Percentiles rank a stretch among this genome's conserved stretches.
These are phyloP conservation scores for Orchesella flavescens DNA, from an alignment of 2,888 invertebrate species.

Conservation along the genomic window DNA sequence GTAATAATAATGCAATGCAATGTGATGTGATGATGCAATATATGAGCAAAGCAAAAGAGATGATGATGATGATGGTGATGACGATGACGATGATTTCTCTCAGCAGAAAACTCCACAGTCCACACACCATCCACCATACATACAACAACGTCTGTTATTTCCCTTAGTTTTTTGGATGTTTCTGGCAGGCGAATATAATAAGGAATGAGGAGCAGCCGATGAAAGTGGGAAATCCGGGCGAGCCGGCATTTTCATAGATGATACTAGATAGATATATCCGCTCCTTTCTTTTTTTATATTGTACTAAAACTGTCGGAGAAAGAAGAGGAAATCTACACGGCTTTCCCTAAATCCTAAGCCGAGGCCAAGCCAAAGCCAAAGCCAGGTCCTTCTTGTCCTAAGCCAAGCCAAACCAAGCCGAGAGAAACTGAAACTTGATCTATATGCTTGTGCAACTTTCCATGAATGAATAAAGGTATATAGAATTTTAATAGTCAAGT, in stretches of 20 bases:
- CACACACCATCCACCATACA: no score
- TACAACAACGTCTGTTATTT: slow-evolving; percentile 3
- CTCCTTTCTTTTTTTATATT: slow-evolving; percentile 4
- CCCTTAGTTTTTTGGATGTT: slow-evolving; percentile 24
- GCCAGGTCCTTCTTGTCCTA: slow-evolving; percentile 7
- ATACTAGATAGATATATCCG: neutral
- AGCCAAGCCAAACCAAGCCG: slow-evolving; percentile 51
- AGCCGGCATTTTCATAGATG: slow-evolving; percentile 43
- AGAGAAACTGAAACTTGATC: neutral
- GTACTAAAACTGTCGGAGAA: slow-evolving; percentile 8
- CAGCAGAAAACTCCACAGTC: neutral
- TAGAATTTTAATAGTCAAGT: neutral
- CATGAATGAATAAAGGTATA: neutral
- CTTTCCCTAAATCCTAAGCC: slow-evolving; percentile 59
- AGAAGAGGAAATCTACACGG: slow-evolving; percentile 49
- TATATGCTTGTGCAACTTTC: neutral
- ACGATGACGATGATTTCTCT: slow-evolving; percentile 31
- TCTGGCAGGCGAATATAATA: slow-evolving; percentile 36
- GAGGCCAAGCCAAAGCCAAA: slow-evolving; percentile 53
- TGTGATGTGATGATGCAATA: no score
- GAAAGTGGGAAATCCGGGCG: slow-evolving; percentile 44
- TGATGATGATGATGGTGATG: slow-evolving; percentile 35
- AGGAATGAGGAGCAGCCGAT: slow-evolving; percentile 49
- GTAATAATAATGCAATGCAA: neutral
- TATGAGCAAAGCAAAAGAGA: slow-evolving; percentile 3